phyloP scores from a whole-genome alignment of 2,888 invertebrate genomes.

The Mycalesis mineus region DNA sequence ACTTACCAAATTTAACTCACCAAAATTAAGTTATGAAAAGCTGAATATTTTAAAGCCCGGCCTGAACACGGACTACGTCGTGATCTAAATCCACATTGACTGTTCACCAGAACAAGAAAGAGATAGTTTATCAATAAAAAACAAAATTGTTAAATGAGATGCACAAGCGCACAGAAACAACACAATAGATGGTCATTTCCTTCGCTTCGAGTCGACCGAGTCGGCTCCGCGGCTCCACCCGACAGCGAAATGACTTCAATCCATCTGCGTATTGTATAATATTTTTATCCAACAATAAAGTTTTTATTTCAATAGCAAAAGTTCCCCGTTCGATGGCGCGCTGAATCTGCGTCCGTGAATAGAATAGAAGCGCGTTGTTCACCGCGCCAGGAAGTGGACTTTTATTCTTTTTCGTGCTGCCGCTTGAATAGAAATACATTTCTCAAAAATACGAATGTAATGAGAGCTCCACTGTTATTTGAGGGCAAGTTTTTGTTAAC shows the following conservation, averaged over 20 bases:
- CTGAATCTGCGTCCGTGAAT: conserved; percentile 2
- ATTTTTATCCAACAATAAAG: neutral
- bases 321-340: conserved; percentile 1
- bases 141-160: neutral
- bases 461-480: neutral
- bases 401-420: conserved; percentile 1
- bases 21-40: too few relatives aligned
- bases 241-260: conserved; percentile 4
- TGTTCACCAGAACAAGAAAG: too few relatives aligned
- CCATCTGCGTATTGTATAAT: conserved; percentile 7
- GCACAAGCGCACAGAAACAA: neutral
- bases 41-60: too few relatives aligned
- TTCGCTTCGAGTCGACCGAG: neutral
- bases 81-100: too few relatives aligned
- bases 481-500: neutral
- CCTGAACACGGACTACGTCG: too few relatives aligned
- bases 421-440: conserved; percentile 5
- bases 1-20: too few relatives aligned
- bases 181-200: neutral
- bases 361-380: conserved; percentile 7
- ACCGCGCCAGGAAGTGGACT: conserved; percentile 6
- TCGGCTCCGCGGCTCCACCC: neutral
- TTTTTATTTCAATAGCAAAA: conserved; percentile 8
- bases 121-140: too few relatives aligned
- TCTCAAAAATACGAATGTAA: neutral